Base-by-base conservation (phyloP, 2,113 vertebrate species). In the Noturus placidus region DNA sequence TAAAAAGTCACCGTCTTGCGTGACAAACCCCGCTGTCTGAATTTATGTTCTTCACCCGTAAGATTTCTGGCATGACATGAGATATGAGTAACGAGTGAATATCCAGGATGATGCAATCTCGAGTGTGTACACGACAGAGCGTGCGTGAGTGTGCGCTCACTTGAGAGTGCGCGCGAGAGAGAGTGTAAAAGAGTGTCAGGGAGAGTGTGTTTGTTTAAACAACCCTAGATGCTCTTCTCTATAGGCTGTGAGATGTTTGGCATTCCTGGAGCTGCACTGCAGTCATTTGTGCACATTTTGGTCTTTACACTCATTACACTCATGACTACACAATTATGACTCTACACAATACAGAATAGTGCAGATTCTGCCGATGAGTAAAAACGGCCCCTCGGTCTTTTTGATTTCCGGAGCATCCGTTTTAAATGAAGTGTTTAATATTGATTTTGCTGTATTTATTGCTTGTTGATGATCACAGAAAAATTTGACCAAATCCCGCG, bases 191-290 rank as follows among this genome's bases (percentile, higher is more conserved):
- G 50, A 9, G 46, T 50, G 46, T 50, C 7, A 38, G 38, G 38
- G 38, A 52, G 11, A 13, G 61, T 57, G 61, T 76, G 50, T n/a
- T 63, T 46, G 52, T 19, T 74, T 84, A 82, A 87, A 90, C 74
- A 30, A 0, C 72, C 69, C n/a, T 5, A 20, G 15, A 65, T 30
- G 63, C 27, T 82, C 78, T 87, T 92, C 89, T 74, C 84, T 74
- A 30, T 89, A 67, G 69, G 72, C 54, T 89, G 92, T 1, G 76
- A 92, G 89, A 91, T 91, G 82, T 78, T 86, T 15, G 5, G 77
- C 85, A 92, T 91, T 92, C 90, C 86, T 87, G 17, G 61, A 89
- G 72, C 56, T 87, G 84, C 86, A 74, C 76, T 38, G 56, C 3
- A 57, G 76, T 52, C 1, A 52, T 50, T 30, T 8, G n/a, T 52